Percentiles rank a stretch among this genome's conserved stretches.
Evolutionary conservation across 2,113 vertebrate genomes (phyloP).

Genomic region (Oenanthe melanoleuca): DNA sequence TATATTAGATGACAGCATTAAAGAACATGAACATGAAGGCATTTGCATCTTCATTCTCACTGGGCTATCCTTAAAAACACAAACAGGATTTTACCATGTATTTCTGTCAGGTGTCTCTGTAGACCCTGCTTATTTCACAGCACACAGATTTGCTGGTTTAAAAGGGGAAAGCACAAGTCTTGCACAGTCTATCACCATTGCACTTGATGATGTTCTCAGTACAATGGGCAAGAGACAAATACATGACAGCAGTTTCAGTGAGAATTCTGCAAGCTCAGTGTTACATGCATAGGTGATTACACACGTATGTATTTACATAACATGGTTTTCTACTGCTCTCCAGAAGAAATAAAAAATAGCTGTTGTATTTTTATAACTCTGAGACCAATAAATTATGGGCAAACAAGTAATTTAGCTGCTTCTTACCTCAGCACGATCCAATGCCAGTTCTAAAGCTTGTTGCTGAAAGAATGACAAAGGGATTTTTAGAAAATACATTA

Average conservation of each 20-base stretch:
- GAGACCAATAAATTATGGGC: not conserved
- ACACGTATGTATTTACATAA: not conserved
- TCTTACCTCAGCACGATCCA: conserved; percentile 97
- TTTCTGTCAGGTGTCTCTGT: not conserved
- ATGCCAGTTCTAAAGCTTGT: conserved; percentile 95
- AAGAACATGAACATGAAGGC: not conserved
- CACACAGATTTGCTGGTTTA: not conserved
- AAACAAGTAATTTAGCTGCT: not conserved
- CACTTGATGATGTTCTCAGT: not conserved
- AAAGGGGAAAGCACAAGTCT: not conserved
- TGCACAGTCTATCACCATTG: not conserved
- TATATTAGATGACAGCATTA: not conserved
- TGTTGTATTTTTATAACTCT: not conserved
- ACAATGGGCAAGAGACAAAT: not conserved
- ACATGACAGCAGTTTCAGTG: accelerated
- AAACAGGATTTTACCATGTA: not conserved
- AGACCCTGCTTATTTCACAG: not conserved
- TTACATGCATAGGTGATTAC: not conserved
- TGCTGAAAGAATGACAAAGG: conserved; percentile 80
- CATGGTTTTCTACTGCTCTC: not conserved
- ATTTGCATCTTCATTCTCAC: not conserved
- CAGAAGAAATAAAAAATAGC: not conserved
- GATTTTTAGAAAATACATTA: not conserved
- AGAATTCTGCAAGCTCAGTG: not conserved
- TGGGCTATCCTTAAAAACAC: not conserved